Conservation (phyloP, 92 coral and sea anemone genomes). For the Palythoa grandiflora region DNA sequence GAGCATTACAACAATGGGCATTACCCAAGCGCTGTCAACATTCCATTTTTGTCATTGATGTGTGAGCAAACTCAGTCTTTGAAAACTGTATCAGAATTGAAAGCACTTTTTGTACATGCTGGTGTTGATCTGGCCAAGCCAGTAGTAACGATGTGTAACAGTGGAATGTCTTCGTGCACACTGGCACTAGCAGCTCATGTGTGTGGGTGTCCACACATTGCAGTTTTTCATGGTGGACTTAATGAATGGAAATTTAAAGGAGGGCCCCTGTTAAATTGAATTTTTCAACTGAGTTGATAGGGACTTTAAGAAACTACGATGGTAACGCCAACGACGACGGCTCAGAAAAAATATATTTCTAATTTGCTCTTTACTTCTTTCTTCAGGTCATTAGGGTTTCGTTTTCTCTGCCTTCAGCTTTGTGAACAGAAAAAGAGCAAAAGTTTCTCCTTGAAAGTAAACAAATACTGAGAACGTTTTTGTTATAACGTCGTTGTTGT, state of each 20-base stretch:
- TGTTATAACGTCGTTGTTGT: too few species aligned
- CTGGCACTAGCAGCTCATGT: conserved; percentile 76
- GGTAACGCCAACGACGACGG: too few species aligned
- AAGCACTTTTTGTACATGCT: conserved; percentile 68
- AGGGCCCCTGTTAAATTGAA: conserved; percentile 19
- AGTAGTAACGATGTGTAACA: conserved; percentile 68
- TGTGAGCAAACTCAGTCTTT: conserved; percentile 60
- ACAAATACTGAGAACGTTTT: too few species aligned
- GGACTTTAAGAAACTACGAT: too few species aligned
- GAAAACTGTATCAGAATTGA: conserved; percentile 65
- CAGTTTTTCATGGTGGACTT: conserved; percentile 72
- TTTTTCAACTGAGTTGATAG: too few species aligned
- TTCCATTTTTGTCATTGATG: conserved; percentile 65
- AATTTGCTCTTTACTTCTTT: too few species aligned
- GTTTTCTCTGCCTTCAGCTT: too few species aligned
- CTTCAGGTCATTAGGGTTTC: too few species aligned
- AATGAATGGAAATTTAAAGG: conserved; percentile 65
- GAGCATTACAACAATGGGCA: conserved; percentile 61
- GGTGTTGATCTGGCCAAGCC: conserved; percentile 78
- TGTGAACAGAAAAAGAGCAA: too few species aligned
- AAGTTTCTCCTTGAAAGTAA: too few species aligned
- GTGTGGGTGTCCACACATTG: conserved; percentile 79
- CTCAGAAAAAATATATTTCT: too few species aligned
- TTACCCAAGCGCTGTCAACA: conserved; percentile 83
- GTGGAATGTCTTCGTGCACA: conserved; percentile 82